Percentiles rank a stretch among this genome's conserved stretches.
These are phyloP conservation scores for Parelbella ahira DNA, from an alignment of 2,888 invertebrate species.

Conservation along the genomic window DNA sequence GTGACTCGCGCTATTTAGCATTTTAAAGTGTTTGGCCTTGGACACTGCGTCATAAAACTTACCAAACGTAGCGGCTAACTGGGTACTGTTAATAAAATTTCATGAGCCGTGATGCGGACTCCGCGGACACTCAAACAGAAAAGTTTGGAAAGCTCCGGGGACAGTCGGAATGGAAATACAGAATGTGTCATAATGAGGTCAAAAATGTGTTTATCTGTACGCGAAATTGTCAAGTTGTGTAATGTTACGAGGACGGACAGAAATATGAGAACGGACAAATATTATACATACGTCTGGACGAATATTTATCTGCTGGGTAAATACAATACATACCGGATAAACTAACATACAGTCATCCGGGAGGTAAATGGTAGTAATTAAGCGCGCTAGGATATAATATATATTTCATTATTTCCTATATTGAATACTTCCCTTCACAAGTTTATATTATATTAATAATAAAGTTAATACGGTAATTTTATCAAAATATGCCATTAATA, in stretches of 20 bases:
- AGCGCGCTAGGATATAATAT: too few species aligned
- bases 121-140: slow-evolving; percentile 27
- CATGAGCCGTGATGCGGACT: slow-evolving; percentile 10
- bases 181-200: slow-evolving; percentile 41
- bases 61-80: slow-evolving; percentile 1
- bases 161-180: slow-evolving; percentile 37
- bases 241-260: slow-evolving; percentile 3
- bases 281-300: neutral
- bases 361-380: too few species aligned
- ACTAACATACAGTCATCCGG: too few species aligned
- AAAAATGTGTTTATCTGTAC: slow-evolving; percentile 43
- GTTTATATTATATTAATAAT: too few species aligned
- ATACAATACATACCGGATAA: too few species aligned
- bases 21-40: too few species aligned
- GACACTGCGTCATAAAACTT: slow-evolving; percentile 14
- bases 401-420: too few species aligned
- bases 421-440: too few species aligned
- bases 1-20: too few species aligned
- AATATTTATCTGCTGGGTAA: too few species aligned
- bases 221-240: slow-evolving; percentile 30
- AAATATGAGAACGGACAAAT: slow-evolving; percentile 4
- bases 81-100: slow-evolving; percentile 19
- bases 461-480: too few species aligned
- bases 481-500: too few species aligned
- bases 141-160: slow-evolving; percentile 37